Conservation (phyloP, 1,140 invertebrate species). For the Babylonia areolata region DNA sequence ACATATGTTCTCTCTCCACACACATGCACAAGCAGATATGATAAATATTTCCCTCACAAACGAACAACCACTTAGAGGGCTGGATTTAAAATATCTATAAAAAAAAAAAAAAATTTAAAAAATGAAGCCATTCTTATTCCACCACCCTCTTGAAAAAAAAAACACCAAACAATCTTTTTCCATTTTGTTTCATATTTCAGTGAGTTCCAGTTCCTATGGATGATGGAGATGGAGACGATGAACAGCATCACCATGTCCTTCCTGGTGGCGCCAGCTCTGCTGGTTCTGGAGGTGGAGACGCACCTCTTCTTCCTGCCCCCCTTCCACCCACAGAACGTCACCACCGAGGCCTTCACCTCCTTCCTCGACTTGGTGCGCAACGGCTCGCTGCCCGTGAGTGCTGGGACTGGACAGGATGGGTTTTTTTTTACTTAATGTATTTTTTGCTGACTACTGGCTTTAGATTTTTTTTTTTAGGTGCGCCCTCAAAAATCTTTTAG, state of each 20-base stretch:
- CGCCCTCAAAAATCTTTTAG: too few relatives aligned
- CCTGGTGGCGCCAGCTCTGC: constrained; percentile 56
- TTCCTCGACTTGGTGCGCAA: constrained; percentile 62
- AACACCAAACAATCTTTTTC: neutral
- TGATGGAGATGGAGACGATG: constrained; percentile 68
- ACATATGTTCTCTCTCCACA: constrained; percentile 1
- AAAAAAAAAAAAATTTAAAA: too few relatives aligned
- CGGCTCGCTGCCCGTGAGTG: constrained; percentile 62
- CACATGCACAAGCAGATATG: neutral
- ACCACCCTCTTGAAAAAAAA: too few relatives aligned
- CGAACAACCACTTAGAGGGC: neutral
- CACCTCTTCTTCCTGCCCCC: constrained; percentile 67
- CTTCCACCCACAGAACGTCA: constrained; percentile 55
- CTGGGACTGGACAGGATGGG: too few relatives aligned
- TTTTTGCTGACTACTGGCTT: too few relatives aligned
- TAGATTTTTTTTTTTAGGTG: too few relatives aligned
- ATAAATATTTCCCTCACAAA: neutral
- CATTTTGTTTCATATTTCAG: constrained; percentile 24
- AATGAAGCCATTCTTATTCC: too few relatives aligned
- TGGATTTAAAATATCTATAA: too few relatives aligned
- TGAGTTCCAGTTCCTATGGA: constrained; percentile 73
- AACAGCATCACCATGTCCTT: constrained; percentile 72
- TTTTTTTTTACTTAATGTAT: too few relatives aligned
- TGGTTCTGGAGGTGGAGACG: constrained; percentile 65
- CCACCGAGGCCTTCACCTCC: constrained; percentile 47